Conservation (phyloP, 2,797 vertebrate genomes). For the Malacoctenus gilli region DNA sequence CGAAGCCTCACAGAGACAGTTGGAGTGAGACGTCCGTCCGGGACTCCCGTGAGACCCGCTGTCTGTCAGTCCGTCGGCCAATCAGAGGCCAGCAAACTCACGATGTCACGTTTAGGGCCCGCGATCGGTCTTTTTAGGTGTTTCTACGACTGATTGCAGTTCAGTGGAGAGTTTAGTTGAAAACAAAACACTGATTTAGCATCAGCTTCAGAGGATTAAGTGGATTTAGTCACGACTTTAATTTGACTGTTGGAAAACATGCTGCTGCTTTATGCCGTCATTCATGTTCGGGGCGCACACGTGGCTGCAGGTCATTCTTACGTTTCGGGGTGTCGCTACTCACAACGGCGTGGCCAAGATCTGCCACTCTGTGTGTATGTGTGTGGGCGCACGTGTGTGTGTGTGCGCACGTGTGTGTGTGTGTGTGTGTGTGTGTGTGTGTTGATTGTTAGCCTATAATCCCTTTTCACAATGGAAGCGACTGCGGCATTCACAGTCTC, state of each 20-base stretch:
- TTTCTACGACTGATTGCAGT: no score
- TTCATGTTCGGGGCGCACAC: no score
- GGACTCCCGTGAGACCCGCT: constrained; percentile 48
- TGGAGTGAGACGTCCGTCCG: constrained; percentile 35
- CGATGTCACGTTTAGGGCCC: no score
- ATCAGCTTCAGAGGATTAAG: neutral
- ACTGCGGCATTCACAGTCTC: constrained; percentile 49
- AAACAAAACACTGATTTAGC: neutral
- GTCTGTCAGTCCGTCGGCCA: constrained; percentile 12
- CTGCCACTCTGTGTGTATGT: no score
- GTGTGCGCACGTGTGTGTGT: constrained; percentile 2
- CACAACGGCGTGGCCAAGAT: no score
- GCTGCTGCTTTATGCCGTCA: no score
- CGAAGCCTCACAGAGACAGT: constrained; percentile 15
- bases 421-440: constrained; percentile 16
- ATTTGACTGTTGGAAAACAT: neutral
- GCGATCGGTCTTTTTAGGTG: no score
- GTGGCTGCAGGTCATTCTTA: no score
- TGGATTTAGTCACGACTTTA: neutral
- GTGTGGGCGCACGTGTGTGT: no score
- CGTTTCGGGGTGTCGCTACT: no score
- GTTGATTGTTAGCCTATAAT: constrained; percentile 61
- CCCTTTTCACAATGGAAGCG: constrained; percentile 66
- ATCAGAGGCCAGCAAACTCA: constrained; percentile 12
- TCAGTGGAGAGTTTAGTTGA: neutral